Conservation (phyloP, 2,797 vertebrate genomes). For the Perodicticus potto region DNA sequence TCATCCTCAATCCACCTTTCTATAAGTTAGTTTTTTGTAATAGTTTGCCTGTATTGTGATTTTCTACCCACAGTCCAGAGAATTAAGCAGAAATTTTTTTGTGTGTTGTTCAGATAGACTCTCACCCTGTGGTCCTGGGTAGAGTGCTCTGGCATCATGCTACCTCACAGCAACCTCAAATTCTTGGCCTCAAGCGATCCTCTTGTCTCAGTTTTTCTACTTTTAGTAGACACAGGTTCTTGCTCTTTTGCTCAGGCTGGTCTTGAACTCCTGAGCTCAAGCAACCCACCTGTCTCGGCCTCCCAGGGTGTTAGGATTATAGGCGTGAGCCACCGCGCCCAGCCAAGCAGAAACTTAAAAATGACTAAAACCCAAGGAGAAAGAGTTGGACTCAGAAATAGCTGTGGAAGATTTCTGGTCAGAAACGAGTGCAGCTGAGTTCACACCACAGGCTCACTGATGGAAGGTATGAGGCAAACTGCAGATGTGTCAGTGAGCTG, state of each 20-base stretch:
- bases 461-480: rapidly evolving
- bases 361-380: background rate
- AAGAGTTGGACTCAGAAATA: background rate
- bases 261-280: too few relatives aligned
- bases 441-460: background rate
- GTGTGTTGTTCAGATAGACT: too few relatives aligned
- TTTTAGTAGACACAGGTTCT: too few relatives aligned
- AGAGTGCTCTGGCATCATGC: too few relatives aligned
- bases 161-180: too few relatives aligned
- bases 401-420: background rate
- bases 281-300: too few relatives aligned
- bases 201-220: too few relatives aligned
- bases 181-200: too few relatives aligned
- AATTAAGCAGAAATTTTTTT: background rate
- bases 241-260: too few relatives aligned
- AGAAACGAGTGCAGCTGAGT: background rate
- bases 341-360: background rate
- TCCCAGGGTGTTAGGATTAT: too few relatives aligned
- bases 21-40: background rate
- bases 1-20: background rate
- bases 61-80: background rate
- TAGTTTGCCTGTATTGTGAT: background rate
- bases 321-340: too few relatives aligned
- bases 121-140: too few relatives aligned
- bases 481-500: rapidly evolving